A percentile compares a stretch with the other conserved stretches of the same genome.
Conservation (phyloP, 2,113 vertebrate species). For the Chlorocebus sabaeus region DNA sequence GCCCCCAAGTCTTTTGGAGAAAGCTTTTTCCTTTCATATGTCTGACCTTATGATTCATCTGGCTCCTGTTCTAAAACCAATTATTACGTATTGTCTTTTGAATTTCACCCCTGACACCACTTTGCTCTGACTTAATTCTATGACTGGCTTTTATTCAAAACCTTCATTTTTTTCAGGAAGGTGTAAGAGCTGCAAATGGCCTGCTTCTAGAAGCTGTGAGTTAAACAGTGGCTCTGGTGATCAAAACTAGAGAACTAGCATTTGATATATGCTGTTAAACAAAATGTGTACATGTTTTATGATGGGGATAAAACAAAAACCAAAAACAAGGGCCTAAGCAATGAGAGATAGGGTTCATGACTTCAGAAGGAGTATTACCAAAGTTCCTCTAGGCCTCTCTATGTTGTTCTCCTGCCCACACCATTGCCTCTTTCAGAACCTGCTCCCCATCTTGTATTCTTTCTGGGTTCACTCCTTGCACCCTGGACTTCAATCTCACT, state of each 20-base stretch:
- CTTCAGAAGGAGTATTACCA: background rate
- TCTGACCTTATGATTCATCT: constrained; percentile 80
- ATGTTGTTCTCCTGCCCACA: fast-evolving
- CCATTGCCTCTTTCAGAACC: background rate
- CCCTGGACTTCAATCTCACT: background rate
- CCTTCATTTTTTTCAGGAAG: constrained; percentile 76
- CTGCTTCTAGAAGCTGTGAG: constrained; percentile 70
- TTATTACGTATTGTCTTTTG: constrained; percentile 84
- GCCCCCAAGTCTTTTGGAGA: constrained; percentile 50
- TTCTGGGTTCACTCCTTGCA: background rate
- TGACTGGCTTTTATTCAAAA: constrained; percentile 85
- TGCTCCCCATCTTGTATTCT: background rate
- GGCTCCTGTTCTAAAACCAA: constrained; percentile 81
- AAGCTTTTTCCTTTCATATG: constrained; percentile 67
- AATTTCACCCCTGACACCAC: constrained; percentile 82
- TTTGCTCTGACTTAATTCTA: constrained; percentile 82
- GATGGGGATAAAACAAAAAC: background rate
- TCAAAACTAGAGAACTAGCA: background rate
- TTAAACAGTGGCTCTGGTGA: constrained; percentile 42
- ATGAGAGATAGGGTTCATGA: background rate
- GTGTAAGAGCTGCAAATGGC: constrained; percentile 70
- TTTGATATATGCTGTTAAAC: background rate
- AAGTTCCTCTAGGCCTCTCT: background rate
- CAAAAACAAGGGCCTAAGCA: background rate
- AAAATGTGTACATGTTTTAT: background rate